These are phyloP conservation scores for Puma concolor DNA, from an alignment of 2,113 vertebrate genomes.

Conservation along the genomic window DNA sequence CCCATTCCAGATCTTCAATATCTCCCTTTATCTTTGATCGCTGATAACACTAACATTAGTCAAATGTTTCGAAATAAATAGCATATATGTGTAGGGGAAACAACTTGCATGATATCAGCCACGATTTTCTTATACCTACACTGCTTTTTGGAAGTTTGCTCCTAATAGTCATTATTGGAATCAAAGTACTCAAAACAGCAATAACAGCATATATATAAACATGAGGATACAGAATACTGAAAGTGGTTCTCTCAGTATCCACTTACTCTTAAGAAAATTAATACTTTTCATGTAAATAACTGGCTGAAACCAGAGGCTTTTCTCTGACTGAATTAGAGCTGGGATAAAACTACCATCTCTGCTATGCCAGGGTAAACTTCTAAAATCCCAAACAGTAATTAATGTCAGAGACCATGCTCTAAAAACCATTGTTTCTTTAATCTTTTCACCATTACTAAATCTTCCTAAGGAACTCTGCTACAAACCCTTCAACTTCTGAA, in stretches of 20 bases:
- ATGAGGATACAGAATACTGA: not conserved
- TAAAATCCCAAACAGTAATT: constrained; percentile 31
- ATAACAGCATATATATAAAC: not conserved
- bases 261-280: constrained; percentile 37
- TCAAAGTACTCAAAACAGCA: not conserved
- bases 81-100: not conserved
- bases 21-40: not conserved
- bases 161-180: not conserved
- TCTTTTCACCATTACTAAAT: constrained; percentile 22
- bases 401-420: not conserved
- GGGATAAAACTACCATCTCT: constrained; percentile 33
- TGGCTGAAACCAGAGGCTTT: constrained; percentile 17
- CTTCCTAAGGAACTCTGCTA: constrained; percentile 46
- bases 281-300: not conserved
- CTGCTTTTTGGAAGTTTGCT: constrained; percentile 22
- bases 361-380: not conserved
- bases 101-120: not conserved
- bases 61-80: constrained; percentile 55
- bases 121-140: constrained; percentile 13
- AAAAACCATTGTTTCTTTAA: constrained; percentile 37
- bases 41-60: not conserved
- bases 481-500: constrained; percentile 19
- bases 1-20: constrained; percentile 20
- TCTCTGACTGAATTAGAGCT: not conserved
- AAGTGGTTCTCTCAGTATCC: not conserved